Base-by-base conservation (phyloP, 2,797 vertebrate species). In the Cryptoprocta ferox region DNA sequence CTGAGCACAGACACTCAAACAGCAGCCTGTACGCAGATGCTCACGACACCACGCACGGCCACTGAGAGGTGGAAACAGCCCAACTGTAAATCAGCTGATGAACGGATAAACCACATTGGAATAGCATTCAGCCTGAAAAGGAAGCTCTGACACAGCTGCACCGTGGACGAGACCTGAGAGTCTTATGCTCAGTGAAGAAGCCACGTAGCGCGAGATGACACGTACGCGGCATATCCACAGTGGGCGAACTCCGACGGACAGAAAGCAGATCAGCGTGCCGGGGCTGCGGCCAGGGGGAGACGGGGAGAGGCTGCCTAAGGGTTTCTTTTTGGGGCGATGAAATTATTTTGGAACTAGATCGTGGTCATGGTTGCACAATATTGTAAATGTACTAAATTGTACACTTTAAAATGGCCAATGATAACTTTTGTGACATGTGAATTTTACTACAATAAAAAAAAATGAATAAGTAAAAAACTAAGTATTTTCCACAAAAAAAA, bases 211-310 rank as follows among this genome's bases (percentile, higher is more conserved):
- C 53, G 53, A 19, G 53, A 53, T 6, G 53, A 19, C 53, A 18
- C 53, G 18, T 19, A 19, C 18, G 53, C 6, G 53, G 45, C 45
- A 48, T 12, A 48, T 12, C 83, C 10, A 4, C 18, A 24, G 19
- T 0, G 0, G 28, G 50, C 12, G 2, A 3, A 16, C 7, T 15
- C 16, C 1, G 35, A n/a, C 1, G 15, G 21, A 9, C 14, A 9
- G 85, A 24, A 16, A 10, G 68, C 19, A 14, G 13, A 24, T 3
- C 1, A 2, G 28, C 24, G 28, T 15, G 56, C 56, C 6, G 21
- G 53, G 50, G 50, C 30, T 10, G 13, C 13, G 28, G 28, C 42
- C 28, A 4, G 14, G 45, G 61, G 32, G 4, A 26, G 4, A n/a
- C 5, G 3, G 39, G 59, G 56, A n/a, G 75, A 6, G 5, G 15